Evolutionary conservation across 1,140 invertebrate genomes (phyloP), one percentile per base, ranked within the genome.

Genomic region (Triops cancriformis): DNA sequence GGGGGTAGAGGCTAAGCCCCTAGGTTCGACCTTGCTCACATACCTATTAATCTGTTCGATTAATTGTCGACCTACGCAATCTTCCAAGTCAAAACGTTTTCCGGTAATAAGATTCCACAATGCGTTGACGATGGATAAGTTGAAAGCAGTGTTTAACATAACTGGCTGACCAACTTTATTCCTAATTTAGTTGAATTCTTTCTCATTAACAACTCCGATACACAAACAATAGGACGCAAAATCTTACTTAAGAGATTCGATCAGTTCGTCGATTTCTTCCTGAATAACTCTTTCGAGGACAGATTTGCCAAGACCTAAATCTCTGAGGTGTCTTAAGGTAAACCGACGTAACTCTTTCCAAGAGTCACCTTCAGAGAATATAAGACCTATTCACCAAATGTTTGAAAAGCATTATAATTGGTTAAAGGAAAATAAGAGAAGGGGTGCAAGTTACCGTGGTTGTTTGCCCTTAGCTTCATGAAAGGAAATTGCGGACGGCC

Each of bases 271-370:
- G 0, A 80, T 78, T 72, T 85, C 84, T 28, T 83, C 80, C 37
- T 80, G 76, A 18, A 82, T 78, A 4, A 80, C 26, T 6, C 41
- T 64, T 79, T 86, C 85, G 81, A 87, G 82, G 1, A 80, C 80
- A 18, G 81, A 81, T 80, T 89, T 37, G 31, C 31, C 31, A 37
- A 37, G 7, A 7, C 31, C 92, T 81, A 88, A 90, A 79, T 92
- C 90, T 18, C 91, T 83, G 80, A 93, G 85, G 77, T 90, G 88
- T 1, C 89, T 85, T 3, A 94, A 83, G 0, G 90, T 86, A 79
- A 92, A 93, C 76, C 91, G 87, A 43, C 91, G 85, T 80, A 93
- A 91, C 51, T 91, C 88, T 78, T 89, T 87, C 92, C 92, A 94
- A 12, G 87, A 83, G 23, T 83, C 81, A 2, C 89, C 90, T 7